A percentile compares a stretch with the other conserved stretches of the same genome.
Evolutionary conservation across 1,140 invertebrate genomes (phyloP).

Genomic region (Drosophila sproati): DNA sequence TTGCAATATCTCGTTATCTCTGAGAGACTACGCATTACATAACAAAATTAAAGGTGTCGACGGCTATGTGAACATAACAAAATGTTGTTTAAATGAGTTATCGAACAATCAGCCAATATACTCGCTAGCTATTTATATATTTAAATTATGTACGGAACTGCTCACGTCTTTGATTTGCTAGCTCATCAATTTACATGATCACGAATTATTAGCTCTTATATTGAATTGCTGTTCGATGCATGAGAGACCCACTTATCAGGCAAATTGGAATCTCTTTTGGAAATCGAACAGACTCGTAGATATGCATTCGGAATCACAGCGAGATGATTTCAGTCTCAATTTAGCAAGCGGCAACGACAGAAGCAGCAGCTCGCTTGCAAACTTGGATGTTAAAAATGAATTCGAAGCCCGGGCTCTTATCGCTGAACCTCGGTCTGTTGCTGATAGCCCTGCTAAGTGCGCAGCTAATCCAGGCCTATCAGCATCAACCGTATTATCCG

Average conservation of each 20-base stretch:
- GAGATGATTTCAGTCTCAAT: constrained; percentile 44
- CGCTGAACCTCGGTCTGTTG: constrained; percentile 36
- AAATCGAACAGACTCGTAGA: background rate
- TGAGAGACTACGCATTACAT: background rate
- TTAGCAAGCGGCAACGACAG: constrained; percentile 24
- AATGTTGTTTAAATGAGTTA: background rate
- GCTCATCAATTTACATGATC: constrained; percentile 17
- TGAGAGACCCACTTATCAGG: constrained; percentile 31
- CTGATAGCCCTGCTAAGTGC: constrained; percentile 52
- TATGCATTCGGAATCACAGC: background rate
- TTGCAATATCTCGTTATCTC: background rate
- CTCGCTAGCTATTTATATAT: constrained; percentile 15
- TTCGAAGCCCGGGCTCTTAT: constrained; percentile 46
- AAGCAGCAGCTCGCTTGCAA: constrained; percentile 6
- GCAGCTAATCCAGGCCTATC: constrained; percentile 38
- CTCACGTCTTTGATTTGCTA: constrained; percentile 1
- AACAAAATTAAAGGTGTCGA: background rate
- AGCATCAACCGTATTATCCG: constrained; percentile 25
- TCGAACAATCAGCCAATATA: constrained; percentile 1
- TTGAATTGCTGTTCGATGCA: background rate
- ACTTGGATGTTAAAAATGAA: constrained; percentile 32
- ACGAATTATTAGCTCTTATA: constrained; percentile 12
- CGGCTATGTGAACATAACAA: too few species aligned
- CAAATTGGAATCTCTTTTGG: background rate
- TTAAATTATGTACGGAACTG: background rate